Evolutionary conservation across 2,113 vertebrate species (phyloP).

Genomic region (Trachemys scripta): DNA sequence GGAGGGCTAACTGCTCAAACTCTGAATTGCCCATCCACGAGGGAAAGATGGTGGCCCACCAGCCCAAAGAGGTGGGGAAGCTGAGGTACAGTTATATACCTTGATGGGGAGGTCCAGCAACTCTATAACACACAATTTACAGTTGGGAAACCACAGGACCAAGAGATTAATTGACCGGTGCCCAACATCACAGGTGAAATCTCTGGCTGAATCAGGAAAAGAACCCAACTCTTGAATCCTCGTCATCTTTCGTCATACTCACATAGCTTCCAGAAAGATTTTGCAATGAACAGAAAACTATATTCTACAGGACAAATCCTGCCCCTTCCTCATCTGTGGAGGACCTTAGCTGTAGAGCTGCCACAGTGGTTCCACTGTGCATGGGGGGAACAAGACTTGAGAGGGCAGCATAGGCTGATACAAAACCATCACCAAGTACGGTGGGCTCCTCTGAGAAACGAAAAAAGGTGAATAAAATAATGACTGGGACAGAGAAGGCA

Average conservation of each 20-base stretch:
- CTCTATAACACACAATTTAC: not conserved
- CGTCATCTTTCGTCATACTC: not conserved
- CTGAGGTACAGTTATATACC: not conserved
- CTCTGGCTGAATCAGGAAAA: not conserved
- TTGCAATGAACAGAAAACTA: not conserved
- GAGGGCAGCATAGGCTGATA: not conserved
- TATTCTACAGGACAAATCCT: not conserved
- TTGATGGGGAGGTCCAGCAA: not conserved
- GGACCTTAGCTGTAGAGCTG: not conserved
- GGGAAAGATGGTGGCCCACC: not conserved
- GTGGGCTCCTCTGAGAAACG: not conserved
- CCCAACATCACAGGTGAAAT: not conserved
- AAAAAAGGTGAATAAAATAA: rapidly evolving
- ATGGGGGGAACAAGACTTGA: not conserved
- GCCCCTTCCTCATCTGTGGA: not conserved
- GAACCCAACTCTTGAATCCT: not conserved
- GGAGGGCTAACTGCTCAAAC: not conserved
- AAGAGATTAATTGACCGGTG: not conserved
- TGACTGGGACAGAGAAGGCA: not conserved
- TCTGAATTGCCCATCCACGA: not conserved
- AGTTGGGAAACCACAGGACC: not conserved
- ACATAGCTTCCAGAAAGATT: not conserved
- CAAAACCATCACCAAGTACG: not conserved
- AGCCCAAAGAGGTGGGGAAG: not conserved
- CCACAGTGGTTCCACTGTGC: not conserved